These are phyloP conservation scores for Cephus runcator DNA, from an alignment of 2,888 invertebrate genomes.

Conservation along the genomic window DNA sequence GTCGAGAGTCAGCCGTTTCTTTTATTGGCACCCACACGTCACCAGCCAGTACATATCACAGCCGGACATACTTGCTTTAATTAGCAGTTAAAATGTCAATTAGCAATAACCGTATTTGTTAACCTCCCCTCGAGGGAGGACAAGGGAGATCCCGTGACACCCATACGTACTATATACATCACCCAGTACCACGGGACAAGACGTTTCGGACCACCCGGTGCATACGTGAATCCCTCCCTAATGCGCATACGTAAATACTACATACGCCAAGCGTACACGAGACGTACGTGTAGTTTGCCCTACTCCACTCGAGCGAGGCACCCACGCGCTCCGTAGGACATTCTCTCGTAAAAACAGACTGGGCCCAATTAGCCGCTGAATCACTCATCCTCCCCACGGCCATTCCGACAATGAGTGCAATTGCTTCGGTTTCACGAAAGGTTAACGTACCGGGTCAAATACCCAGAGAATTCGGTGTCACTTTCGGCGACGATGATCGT, in stretches of 20 bases:
- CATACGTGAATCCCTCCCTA: not conserved
- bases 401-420: constrained; percentile 57
- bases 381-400: constrained; percentile 35
- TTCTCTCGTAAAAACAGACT: constrained; percentile 29
- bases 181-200: not conserved
- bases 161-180: constrained; percentile 31
- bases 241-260: constrained; percentile 18
- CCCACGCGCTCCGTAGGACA: constrained; percentile 1
- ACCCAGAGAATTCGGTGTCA: constrained; percentile 59
- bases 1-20: not conserved
- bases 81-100: constrained; percentile 57
- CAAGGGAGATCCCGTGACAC: constrained; percentile 32
- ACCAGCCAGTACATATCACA: constrained; percentile 21
- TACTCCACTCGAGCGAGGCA: constrained; percentile 11
- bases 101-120: constrained; percentile 55
- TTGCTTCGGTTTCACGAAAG: constrained; percentile 59
- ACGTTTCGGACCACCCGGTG: not conserved
- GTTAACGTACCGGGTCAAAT: constrained; percentile 62
- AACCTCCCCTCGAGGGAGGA: constrained; percentile 35
- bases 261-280: constrained; percentile 17
- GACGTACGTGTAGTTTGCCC: constrained; percentile 23
- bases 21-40: not conserved
- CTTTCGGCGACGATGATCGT: constrained; percentile 39
- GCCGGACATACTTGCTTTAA: constrained; percentile 44
- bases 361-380: constrained; percentile 49